Percentiles rank a stretch among this genome's conserved stretches.
phyloP scores from a whole-genome alignment of 2,888 invertebrate genomes.

The Alcis repandata region DNA sequence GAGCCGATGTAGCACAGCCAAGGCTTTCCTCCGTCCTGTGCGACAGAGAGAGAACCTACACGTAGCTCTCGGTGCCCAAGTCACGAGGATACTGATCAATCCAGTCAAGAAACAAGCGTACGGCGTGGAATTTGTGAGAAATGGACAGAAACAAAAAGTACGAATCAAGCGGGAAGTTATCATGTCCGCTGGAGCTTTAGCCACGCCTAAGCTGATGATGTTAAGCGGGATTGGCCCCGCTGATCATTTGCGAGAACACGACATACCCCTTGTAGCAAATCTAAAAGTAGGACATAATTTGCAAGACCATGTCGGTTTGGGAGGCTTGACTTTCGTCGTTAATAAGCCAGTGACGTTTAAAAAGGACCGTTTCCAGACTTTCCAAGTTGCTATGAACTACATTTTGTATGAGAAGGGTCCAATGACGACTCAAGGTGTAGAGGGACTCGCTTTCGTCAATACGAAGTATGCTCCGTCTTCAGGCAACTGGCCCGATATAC shows the following conservation, averaged over 20 bases:
- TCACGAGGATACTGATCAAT: conserved; percentile 90
- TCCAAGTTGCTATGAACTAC: conserved; percentile 93
- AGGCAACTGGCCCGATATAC: conserved; percentile 93
- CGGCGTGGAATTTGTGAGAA: conserved; percentile 91
- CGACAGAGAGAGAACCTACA: conserved; percentile 92
- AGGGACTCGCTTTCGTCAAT: conserved; percentile 95
- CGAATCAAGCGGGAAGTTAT: conserved; percentile 93
- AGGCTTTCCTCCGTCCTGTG: conserved; percentile 94
- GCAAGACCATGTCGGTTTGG: conserved; percentile 95
- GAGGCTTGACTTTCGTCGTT: conserved; percentile 93
- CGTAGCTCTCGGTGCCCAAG: conserved; percentile 92
- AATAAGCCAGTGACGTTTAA: conserved; percentile 93
- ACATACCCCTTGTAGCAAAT: conserved; percentile 91
- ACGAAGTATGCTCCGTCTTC: conserved; percentile 93
- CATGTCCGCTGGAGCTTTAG: conserved; percentile 94
- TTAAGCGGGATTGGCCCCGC: conserved; percentile 95
- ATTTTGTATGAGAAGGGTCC: conserved; percentile 93
- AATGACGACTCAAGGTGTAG: conserved; percentile 94
- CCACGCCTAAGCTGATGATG: conserved; percentile 96
- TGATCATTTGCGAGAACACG: conserved; percentile 90
- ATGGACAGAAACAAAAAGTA: conserved; percentile 88
- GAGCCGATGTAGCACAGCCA: conserved; percentile 94
- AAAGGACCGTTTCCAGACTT: conserved; percentile 91
- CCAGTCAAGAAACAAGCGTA: conserved; percentile 89
- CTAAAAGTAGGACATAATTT: conserved; percentile 93